A percentile compares a stretch with the other conserved stretches of the same genome.
These are phyloP conservation scores for Chaenocephalus aceratus DNA, from an alignment of 2,113 vertebrate species.

Conservation along the genomic window DNA sequence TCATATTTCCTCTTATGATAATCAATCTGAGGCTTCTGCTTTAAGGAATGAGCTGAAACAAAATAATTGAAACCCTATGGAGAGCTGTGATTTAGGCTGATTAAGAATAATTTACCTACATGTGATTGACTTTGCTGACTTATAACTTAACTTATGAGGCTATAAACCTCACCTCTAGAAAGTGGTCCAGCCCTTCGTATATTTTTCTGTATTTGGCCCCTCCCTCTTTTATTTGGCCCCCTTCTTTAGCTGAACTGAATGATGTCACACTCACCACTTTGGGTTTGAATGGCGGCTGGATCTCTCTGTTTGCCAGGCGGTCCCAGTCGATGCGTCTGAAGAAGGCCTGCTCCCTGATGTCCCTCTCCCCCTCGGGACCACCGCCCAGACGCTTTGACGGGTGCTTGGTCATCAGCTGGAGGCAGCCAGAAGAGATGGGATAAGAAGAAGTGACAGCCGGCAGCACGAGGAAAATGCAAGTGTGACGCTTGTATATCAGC, in stretches of 20 bases:
- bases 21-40: too few species aligned
- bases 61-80: too few species aligned
- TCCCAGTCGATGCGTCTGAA: conserved; percentile 99
- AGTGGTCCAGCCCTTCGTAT: too few species aligned
- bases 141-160: too few species aligned
- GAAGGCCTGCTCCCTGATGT: conserved; percentile 95
- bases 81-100: too few species aligned
- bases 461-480: neutral
- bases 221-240: too few species aligned
- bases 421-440: conserved; percentile 16
- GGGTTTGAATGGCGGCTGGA: conserved; percentile 97
- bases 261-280: conserved; percentile 93
- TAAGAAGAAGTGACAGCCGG: neutral
- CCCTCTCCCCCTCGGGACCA: conserved; percentile 91
- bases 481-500: neutral
- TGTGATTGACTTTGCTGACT: too few species aligned
- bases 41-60: too few species aligned
- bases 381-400: conserved; percentile 96
- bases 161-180: too few species aligned
- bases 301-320: conserved; percentile 92
- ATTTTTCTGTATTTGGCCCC: too few species aligned
- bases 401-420: conserved; percentile 97
- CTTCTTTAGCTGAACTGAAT: neutral
- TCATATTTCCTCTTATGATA: too few species aligned
- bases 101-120: too few species aligned